Base-by-base conservation (phyloP, 2,888 invertebrate species). In the Pycnomerus fuliginosus region DNA sequence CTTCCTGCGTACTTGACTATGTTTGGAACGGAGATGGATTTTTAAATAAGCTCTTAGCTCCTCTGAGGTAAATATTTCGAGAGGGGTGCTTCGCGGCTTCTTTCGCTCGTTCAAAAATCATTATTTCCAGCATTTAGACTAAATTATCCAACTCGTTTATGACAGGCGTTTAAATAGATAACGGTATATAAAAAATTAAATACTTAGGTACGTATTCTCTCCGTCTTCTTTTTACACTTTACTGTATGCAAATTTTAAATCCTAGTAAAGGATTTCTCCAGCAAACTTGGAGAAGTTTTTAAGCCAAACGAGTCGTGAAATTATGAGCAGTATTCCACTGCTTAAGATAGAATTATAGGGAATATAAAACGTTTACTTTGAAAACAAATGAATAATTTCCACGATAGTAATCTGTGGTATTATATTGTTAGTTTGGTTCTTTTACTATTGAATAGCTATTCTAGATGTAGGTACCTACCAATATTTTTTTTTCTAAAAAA, bases 1-100 rank as follows among this genome's bases (percentile, higher is more conserved):
- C 61, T 62, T 63, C 59, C 59, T 58, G 58, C 59, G 61, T 63
- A 61, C 64, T 64, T 53, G 61, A 66, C 59, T 59, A 52, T 55
- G 55, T 54, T 58, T 55, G 54, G 56, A 64, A 58, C 66, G 66
- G 64, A 64, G 67, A 68, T 68, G 68, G 68, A 68, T 65, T 68
- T 68, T 68, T 65, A 68, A 68, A 67, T 66, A 63, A 62, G 59
- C 61, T 61, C 60, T 62, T 62, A 62, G 52, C 61, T 54, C 56
- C 56, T 47, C 54, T 52, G 52, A 54, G 55, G 60, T 62, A 65
- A 63, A 64, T 57, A 57, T 57, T 58, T 55, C 51, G 52, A 60
- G 56, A 56, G 52, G 60, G 55, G 48, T 50, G 53, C 57, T 55
- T 56, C 50, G 56, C 50, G 58, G 55, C 50, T 48, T 48, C 48